Percentiles rank a stretch among this genome's conserved stretches.
These are phyloP conservation scores for Ictalurus punctatus DNA, from an alignment of 2,113 vertebrate genomes.

Conservation along the genomic window DNA sequence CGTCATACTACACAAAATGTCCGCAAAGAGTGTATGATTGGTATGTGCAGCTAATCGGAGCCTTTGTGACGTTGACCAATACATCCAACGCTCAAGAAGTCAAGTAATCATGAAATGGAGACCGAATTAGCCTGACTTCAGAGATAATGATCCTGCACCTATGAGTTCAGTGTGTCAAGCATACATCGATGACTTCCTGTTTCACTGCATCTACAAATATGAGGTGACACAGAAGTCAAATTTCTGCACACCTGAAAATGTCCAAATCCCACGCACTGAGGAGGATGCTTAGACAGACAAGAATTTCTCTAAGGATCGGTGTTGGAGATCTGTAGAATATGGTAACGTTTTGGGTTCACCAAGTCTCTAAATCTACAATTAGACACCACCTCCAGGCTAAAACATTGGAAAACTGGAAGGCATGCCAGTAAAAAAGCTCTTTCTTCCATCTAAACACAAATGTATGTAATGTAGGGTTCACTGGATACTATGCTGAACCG, in stretches of 20 bases:
- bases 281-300: not conserved
- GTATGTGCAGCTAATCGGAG: not conserved
- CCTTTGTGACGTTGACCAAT: not conserved
- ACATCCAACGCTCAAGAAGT: not conserved
- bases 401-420: not conserved
- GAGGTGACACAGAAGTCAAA: not conserved
- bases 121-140: not conserved
- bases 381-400: not conserved
- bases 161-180: not conserved
- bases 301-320: not conserved
- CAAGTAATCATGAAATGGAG: not conserved
- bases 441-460: not conserved
- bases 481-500: not conserved
- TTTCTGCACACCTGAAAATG: not conserved
- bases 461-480: not conserved
- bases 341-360: not conserved
- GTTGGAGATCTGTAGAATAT: not conserved
- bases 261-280: not conserved
- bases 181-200: not conserved
- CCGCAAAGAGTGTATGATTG: not conserved
- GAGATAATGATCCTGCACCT: not conserved
- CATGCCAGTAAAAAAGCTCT: not conserved
- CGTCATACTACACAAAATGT: not conserved
- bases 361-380: not conserved
- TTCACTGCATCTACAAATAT: not conserved